These are phyloP conservation scores for Heliconius hermathena DNA, from an alignment of 1,140 invertebrate species.

Conservation along the genomic window DNA sequence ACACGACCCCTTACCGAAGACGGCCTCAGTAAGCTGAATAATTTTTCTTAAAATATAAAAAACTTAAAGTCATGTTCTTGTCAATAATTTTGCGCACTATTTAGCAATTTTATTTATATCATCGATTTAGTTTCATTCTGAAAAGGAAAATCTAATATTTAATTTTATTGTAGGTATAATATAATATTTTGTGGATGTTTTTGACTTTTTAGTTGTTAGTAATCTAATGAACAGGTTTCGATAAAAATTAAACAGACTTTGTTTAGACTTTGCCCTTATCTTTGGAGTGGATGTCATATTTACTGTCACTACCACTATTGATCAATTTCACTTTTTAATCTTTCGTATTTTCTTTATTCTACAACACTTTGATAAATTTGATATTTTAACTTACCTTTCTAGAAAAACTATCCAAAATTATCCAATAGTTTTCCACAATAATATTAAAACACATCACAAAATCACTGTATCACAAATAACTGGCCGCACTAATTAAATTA, in stretches of 20 bases:
- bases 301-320: slow-evolving; percentile 27
- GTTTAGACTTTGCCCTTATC: slow-evolving; percentile 4
- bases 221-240: neutral
- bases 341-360: neutral
- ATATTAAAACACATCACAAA: slow-evolving; percentile 69
- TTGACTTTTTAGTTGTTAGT: neutral
- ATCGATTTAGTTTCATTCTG: too few species aligned
- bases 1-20: too few species aligned
- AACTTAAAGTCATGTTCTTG: too few species aligned
- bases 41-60: too few species aligned
- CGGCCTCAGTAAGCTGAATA: too few species aligned
- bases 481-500: slow-evolving; percentile 76
- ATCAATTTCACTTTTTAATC: slow-evolving; percentile 15
- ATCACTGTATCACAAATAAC: slow-evolving; percentile 69
- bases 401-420: slow-evolving; percentile 51
- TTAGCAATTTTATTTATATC: too few species aligned
- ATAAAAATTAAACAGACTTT: neutral
- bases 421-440: slow-evolving; percentile 54
- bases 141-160: too few species aligned
- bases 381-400: slow-evolving; percentile 49
- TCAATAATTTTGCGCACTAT: too few species aligned
- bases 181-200: neutral
- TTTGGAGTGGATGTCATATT: slow-evolving; percentile 21
- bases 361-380: neutral
- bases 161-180: neutral